Evolutionary conservation across 2,888 invertebrate genomes (phyloP).

Genomic region (Meiosimyza decipiens): DNA sequence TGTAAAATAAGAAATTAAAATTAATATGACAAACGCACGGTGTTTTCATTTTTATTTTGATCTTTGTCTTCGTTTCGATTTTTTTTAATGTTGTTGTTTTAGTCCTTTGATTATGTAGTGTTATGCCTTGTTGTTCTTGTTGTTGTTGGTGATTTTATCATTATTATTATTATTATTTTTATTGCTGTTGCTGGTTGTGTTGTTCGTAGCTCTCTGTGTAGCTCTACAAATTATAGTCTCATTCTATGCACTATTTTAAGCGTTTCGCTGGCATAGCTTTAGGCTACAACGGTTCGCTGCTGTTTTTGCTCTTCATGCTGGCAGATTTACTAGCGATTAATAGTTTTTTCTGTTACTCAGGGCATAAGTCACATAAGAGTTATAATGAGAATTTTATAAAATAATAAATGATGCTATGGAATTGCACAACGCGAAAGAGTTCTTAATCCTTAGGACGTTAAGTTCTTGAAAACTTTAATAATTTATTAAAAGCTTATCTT

Average conservation of each 20-base stretch:
- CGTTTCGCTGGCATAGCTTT: no score
- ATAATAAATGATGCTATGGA: no score
- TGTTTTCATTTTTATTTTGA: slow-evolving; percentile 27
- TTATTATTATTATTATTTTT: slow-evolving; percentile 29
- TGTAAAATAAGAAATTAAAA: slow-evolving; percentile 59
- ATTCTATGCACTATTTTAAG: no score
- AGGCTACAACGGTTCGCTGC: not conserved
- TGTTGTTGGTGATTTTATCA: not conserved
- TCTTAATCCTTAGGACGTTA: no score
- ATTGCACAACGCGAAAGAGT: no score
- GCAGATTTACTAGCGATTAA: not conserved
- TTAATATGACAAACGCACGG: slow-evolving; percentile 58
- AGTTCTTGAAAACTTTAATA: no score
- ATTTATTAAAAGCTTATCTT: no score
- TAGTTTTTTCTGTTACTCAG: not conserved
- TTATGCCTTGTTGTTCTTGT: slow-evolving; percentile 5
- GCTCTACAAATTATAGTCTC: no score
- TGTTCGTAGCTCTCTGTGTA: slow-evolving; percentile 38
- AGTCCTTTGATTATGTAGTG: slow-evolving; percentile 47
- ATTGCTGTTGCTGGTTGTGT: slow-evolving; percentile 42
- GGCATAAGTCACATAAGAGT: no score
- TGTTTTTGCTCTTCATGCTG: not conserved
- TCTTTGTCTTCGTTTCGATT: not conserved
- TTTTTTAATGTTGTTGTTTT: slow-evolving; percentile 13
- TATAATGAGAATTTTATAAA: no score